A percentile compares a stretch with the other conserved stretches of the same genome.
phyloP scores from a whole-genome alignment of 53 echinoderm and acorn worm genomes.

The Stichopus horrens region DNA sequence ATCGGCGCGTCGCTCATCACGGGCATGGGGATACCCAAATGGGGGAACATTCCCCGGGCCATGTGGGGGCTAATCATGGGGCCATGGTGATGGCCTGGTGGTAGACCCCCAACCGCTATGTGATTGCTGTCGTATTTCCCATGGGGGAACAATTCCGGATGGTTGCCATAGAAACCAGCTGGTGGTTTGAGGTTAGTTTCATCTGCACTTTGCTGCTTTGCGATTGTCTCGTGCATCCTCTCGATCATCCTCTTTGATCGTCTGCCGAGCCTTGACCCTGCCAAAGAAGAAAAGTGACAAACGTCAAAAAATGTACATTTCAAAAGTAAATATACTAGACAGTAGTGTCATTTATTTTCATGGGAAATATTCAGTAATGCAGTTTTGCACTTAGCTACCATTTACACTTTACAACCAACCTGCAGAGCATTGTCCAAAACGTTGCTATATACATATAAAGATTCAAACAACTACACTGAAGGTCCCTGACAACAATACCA shows the following conservation, averaged over 20 bases:
- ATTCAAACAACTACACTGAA: too few species aligned
- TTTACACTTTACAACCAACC: too few species aligned
- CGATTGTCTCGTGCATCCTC: constrained; percentile 98
- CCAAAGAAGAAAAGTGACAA: not conserved
- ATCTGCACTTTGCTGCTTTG: constrained; percentile 84
- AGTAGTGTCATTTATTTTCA: too few species aligned
- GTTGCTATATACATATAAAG: too few species aligned
- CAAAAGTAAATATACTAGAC: not conserved
- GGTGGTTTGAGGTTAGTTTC: constrained; percentile 76
- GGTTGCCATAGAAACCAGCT: constrained; percentile 99
- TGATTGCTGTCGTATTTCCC: constrained; percentile 69
- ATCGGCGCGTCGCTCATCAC: constrained; percentile 58
- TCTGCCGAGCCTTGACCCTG: constrained; percentile 92
- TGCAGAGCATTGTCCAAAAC: too few species aligned
- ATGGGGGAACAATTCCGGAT: constrained; percentile 84
- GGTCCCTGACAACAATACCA: too few species aligned
- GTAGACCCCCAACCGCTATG: constrained; percentile 51
- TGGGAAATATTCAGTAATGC: too few species aligned
- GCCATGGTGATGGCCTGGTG: constrained; percentile 52
- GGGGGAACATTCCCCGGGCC: constrained; percentile 62
- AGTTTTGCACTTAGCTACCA: too few species aligned
- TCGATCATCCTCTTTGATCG: constrained; percentile 99
- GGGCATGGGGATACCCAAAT: constrained; percentile 56
- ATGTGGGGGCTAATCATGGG: constrained; percentile 68
- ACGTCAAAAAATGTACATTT: not conserved